A percentile compares a stretch with the other conserved stretches of the same genome.
phyloP scores from a whole-genome alignment of 2,113 vertebrate genomes.

The Amphiprion percula region DNA sequence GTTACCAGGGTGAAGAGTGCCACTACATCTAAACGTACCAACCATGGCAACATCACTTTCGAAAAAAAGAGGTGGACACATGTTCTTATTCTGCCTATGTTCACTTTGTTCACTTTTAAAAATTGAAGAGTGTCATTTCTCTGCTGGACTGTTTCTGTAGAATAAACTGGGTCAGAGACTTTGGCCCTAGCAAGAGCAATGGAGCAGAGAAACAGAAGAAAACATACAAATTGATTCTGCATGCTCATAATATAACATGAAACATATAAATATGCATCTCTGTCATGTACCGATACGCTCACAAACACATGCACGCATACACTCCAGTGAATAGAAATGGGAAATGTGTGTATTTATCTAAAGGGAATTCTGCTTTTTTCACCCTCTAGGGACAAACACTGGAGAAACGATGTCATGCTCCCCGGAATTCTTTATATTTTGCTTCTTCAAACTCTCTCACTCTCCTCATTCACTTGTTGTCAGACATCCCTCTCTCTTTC shows the following conservation, averaged over 20 bases:
- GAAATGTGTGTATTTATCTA: slow-evolving; percentile 6
- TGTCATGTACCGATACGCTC: too few relatives aligned
- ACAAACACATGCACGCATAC: slow-evolving; percentile 6
- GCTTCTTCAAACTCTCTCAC: slow-evolving; percentile 10
- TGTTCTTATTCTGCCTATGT: too few relatives aligned
- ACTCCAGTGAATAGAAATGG: slow-evolving; percentile 8
- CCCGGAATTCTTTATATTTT: slow-evolving; percentile 21
- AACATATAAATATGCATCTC: background rate
- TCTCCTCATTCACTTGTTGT: slow-evolving; percentile 43
- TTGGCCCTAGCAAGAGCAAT: background rate
- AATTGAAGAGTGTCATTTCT: too few relatives aligned
- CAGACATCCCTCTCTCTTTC: slow-evolving; percentile 45
- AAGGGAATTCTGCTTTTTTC: slow-evolving; percentile 20
- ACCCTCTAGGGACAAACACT: slow-evolving; percentile 41
- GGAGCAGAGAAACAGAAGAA: too few relatives aligned
- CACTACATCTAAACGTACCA: too few relatives aligned
- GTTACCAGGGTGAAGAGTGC: too few relatives aligned
- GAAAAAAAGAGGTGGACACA: too few relatives aligned
- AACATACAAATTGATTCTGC: slow-evolving; percentile 10
- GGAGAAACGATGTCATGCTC: slow-evolving; percentile 10
- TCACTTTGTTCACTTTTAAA: too few relatives aligned
- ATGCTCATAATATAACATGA: background rate
- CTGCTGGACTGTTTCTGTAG: background rate
- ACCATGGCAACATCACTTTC: too few relatives aligned
- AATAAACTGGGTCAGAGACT: background rate